Evolutionary conservation across 2,797 vertebrate genomes (phyloP).

Genomic region (Melanitta fusca): DNA sequence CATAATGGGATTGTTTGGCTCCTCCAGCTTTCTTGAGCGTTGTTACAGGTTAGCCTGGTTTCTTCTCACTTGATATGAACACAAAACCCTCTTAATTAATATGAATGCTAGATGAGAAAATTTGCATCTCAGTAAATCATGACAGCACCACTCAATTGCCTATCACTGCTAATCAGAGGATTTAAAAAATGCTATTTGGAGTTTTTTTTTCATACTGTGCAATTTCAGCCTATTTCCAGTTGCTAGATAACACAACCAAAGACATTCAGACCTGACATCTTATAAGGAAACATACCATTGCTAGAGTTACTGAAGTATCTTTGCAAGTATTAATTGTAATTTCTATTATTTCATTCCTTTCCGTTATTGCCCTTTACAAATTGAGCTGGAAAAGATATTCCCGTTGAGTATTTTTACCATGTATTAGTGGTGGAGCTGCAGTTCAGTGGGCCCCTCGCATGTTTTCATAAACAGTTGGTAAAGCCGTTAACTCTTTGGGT

Average conservation of each 20-base stretch:
- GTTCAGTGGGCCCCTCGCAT: not conserved
- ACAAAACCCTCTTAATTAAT: not conserved
- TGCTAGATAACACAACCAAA: not conserved
- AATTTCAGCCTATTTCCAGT: not conserved
- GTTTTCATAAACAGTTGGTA: not conserved
- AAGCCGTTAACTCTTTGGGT: not conserved
- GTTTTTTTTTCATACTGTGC: not conserved
- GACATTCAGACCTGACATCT: not conserved
- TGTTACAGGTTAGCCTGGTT: not conserved
- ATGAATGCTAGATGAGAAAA: not conserved
- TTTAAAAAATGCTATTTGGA: not conserved
- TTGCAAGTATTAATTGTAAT: not conserved
- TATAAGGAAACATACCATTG: not conserved
- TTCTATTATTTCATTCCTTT: not conserved
- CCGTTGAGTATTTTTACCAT: not conserved
- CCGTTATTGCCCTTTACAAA: not conserved
- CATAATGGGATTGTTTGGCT: not conserved
- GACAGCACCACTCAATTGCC: not conserved
- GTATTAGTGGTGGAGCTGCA: not conserved
- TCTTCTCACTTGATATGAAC: not conserved
- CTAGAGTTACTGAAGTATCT: not conserved
- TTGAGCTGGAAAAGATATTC: not conserved
- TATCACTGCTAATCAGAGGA: not conserved
- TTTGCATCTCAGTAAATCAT: not conserved
- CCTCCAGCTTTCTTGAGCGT: not conserved